A percentile compares a stretch with the other conserved stretches of the same genome.
Evolutionary conservation across 2,797 vertebrate genomes (phyloP).

Genomic region (Hipposideros larvatus): DNA sequence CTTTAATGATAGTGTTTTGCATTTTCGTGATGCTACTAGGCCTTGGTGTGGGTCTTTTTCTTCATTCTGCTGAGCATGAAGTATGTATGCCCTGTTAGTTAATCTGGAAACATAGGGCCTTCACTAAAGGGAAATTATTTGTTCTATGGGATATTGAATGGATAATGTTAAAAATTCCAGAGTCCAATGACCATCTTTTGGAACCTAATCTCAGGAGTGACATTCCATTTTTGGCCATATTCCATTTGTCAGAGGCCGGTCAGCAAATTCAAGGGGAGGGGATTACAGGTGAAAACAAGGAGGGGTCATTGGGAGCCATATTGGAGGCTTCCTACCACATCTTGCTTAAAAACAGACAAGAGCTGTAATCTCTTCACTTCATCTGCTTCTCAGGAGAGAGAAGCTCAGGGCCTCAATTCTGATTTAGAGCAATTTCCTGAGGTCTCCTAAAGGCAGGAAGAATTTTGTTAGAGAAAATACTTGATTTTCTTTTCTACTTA

Average conservation of each 20-base stretch:
- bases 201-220: not conserved
- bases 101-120: not conserved
- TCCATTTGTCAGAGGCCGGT: not conserved
- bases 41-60: not conserved
- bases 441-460: not conserved
- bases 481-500: not conserved
- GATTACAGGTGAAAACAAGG: fast-evolving
- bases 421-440: not conserved
- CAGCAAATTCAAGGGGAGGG: not conserved
- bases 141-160: not conserved
- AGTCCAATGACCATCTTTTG: not conserved
- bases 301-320: fast-evolving
- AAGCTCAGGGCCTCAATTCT: not conserved
- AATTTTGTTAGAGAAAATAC: not conserved
- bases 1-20: not conserved
- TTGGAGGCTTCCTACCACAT: not conserved
- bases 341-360: not conserved
- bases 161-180: constrained; percentile 1
- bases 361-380: not conserved
- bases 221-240: not conserved
- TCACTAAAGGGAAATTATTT: not conserved
- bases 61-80: not conserved
- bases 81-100: not conserved
- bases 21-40: not conserved
- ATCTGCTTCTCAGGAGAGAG: not conserved